A percentile compares a stretch with the other conserved stretches of the same genome.
Evolutionary conservation across 2,888 invertebrate genomes (phyloP).

Genomic region (Automeris io): DNA sequence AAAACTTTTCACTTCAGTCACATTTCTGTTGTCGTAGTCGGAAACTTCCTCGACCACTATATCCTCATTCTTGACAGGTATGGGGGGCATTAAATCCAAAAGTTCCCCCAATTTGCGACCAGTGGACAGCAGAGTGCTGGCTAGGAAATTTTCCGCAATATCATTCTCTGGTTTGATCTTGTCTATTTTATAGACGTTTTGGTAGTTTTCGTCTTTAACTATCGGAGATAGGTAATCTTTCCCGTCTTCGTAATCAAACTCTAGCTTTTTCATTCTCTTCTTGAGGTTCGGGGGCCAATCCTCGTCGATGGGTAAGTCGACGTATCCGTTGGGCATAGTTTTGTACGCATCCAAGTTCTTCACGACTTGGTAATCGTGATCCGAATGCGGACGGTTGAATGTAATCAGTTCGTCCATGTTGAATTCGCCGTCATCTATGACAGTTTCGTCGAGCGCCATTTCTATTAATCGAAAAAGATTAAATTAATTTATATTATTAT

Average conservation of each 20-base stretch:
- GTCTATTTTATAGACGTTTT: constrained; percentile 43
- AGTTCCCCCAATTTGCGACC: constrained; percentile 60
- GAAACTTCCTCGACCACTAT: constrained; percentile 59
- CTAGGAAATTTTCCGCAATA: constrained; percentile 34
- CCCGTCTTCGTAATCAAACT: constrained; percentile 63
- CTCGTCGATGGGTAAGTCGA: constrained; percentile 77
- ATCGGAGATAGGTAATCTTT: constrained; percentile 56
- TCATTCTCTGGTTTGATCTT: constrained; percentile 37
- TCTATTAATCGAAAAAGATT: constrained; percentile 29
- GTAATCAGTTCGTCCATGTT: constrained; percentile 80
- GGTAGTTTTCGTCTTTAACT: constrained; percentile 61
- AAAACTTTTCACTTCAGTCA: constrained; percentile 59
- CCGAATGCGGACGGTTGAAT: constrained; percentile 67
- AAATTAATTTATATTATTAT: neutral
- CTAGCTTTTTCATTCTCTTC: constrained; percentile 63
- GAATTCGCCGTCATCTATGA: constrained; percentile 76
- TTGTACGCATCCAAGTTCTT: constrained; percentile 42
- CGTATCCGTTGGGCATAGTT: constrained; percentile 57
- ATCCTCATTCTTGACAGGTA: constrained; percentile 61
- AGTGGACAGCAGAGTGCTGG: constrained; percentile 50
- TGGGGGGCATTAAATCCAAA: constrained; percentile 49
- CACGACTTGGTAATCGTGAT: constrained; percentile 70
- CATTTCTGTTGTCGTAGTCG: constrained; percentile 54
- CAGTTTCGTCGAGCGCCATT: constrained; percentile 62
- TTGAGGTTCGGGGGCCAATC: constrained; percentile 77